phyloP scores from a whole-genome alignment of 2,888 invertebrate genomes.

The Phymatocera aterrima region DNA sequence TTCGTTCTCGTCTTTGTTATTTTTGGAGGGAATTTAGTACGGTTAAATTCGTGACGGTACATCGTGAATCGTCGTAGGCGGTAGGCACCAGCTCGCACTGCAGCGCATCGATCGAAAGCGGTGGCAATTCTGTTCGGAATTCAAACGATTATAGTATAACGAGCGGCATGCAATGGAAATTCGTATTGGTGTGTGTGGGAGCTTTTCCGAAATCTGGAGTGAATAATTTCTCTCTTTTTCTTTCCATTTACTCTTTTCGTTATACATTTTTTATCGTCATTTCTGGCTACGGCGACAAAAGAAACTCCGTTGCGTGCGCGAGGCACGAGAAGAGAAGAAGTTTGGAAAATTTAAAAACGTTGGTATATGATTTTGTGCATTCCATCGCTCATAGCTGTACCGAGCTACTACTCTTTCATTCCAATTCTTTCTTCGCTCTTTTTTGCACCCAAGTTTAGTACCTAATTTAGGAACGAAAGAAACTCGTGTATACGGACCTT shows the following conservation, averaged over 20 bases:
- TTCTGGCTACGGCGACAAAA: not conserved
- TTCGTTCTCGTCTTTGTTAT: too few species aligned
- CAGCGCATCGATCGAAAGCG: slow-evolving; percentile 17
- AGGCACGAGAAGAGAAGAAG: not conserved
- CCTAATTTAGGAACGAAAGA: slow-evolving; percentile 1
- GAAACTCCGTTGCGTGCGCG: not conserved
- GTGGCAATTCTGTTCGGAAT: slow-evolving; percentile 14
- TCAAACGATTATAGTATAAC: slow-evolving; percentile 2
- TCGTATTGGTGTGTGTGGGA: not conserved
- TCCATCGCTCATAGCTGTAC: not conserved
- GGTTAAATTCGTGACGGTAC: not conserved
- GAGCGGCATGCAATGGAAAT: not conserved
- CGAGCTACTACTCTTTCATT: not conserved
- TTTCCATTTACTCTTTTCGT: not conserved
- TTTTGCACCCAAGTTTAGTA: slow-evolving; percentile 6
- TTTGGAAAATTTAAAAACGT: not conserved
- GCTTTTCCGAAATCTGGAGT: not conserved
- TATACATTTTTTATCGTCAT: not conserved
- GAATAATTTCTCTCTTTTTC: not conserved
- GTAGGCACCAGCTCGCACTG: not conserved
- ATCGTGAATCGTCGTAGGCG: too few species aligned
- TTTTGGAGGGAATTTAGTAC: slow-evolving; percentile 1
- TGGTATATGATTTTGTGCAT: too few species aligned
- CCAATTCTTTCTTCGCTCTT: slow-evolving; percentile 7
- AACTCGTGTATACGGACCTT: not conserved